Evolutionary conservation across 2,888 invertebrate genomes (phyloP).

Genomic region (Diplazon laetatorius): DNA sequence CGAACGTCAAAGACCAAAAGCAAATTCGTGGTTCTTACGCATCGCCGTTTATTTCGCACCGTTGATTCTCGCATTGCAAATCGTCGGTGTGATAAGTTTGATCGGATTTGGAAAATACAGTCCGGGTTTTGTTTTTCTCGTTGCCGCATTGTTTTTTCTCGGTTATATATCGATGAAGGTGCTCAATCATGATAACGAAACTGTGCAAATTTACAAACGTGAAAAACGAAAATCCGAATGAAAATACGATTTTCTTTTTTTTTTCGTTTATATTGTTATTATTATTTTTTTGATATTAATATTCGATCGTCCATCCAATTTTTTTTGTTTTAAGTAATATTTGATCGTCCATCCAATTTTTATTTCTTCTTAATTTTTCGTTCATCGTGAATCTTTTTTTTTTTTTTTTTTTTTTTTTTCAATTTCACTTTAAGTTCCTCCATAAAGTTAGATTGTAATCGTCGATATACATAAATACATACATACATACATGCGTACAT

Average conservation of each 20-base stretch:
- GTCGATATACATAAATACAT: too few species aligned
- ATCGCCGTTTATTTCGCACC: constrained; percentile 77
- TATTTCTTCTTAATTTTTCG: neutral
- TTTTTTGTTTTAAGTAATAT: too few species aligned
- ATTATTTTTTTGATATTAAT: neutral
- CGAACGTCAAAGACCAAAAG: constrained; percentile 70
- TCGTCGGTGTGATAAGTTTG: constrained; percentile 73
- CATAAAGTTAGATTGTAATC: too few species aligned
- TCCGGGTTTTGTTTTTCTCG: constrained; percentile 79
- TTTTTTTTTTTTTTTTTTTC: too few species aligned
- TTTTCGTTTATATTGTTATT: constrained; percentile 17
- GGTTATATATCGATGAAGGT: constrained; percentile 77
- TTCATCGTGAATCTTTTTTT: neutral
- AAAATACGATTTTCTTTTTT: constrained; percentile 50
- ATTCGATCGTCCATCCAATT: constrained; percentile 8
- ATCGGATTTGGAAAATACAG: constrained; percentile 76
- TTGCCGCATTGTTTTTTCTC: constrained; percentile 75
- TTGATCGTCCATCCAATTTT: neutral
- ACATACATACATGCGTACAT: too few species aligned
- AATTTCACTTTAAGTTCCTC: too few species aligned
- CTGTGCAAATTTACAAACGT: constrained; percentile 64
- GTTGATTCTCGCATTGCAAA: constrained; percentile 73
- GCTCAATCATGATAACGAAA: constrained; percentile 71
- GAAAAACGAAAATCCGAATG: constrained; percentile 74
- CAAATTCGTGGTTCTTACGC: constrained; percentile 69